These are phyloP conservation scores for Oncorhynchus clarkii DNA, from an alignment of 2,113 vertebrate species.

Conservation along the genomic window DNA sequence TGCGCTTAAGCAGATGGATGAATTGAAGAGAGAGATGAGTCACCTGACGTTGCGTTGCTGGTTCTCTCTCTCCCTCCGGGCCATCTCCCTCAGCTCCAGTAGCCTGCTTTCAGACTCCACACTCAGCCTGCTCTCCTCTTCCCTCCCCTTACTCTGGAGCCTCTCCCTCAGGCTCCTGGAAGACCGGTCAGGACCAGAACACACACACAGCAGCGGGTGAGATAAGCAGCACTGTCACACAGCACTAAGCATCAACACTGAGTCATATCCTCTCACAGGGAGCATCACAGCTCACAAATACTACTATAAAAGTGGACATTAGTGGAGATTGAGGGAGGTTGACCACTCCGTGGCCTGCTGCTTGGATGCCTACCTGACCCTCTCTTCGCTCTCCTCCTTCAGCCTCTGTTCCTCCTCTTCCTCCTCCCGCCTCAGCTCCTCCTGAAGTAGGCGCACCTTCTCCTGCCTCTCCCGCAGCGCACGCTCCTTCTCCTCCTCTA, in stretches of 20 bases:
- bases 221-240: background rate
- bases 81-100: conserved; percentile 61
- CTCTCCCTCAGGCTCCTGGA: conserved; percentile 71
- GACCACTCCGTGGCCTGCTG: no score
- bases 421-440: conserved; percentile 39
- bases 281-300: background rate
- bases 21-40: conserved; percentile 6
- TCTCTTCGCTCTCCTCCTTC: conserved; percentile 39
- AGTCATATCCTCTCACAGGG: conserved; percentile 8
- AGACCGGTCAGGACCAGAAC: background rate
- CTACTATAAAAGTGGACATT: no score
- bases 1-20: no score
- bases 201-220: background rate
- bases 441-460: conserved; percentile 47
- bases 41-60: conserved; percentile 77
- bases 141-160: conserved; percentile 63
- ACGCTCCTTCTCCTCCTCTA: conserved; percentile 36
- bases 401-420: conserved; percentile 17
- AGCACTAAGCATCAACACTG: background rate
- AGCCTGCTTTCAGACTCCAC: conserved; percentile 63
- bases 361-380: background rate
- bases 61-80: conserved; percentile 48
- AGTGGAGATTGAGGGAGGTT: no score
- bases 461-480: conserved; percentile 39
- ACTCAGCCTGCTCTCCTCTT: conserved; percentile 70